Evolutionary conservation across 2,797 vertebrate genomes (phyloP).

Genomic region (Aplochiton taeniatus): DNA sequence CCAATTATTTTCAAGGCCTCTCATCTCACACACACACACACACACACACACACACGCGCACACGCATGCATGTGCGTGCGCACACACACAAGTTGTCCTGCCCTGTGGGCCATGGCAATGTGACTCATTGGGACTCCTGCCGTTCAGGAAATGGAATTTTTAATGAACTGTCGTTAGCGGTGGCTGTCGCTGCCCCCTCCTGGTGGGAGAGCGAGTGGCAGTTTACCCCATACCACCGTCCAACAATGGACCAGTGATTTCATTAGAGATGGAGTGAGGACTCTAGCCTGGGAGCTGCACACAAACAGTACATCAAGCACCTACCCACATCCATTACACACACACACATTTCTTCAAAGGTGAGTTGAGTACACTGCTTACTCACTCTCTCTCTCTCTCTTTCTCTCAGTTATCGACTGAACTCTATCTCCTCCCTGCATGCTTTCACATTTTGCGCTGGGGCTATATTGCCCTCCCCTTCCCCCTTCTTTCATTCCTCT

Average conservation of each 20-base stretch:
- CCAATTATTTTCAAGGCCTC: too few relatives aligned
- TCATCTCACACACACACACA: background rate
- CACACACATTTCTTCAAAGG: too few relatives aligned
- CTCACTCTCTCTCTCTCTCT: too few relatives aligned
- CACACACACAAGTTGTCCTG: background rate
- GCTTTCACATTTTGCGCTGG: too few relatives aligned
- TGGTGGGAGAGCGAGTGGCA: background rate
- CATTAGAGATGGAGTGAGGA: slow-evolving; percentile 2
- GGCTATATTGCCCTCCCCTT: too few relatives aligned
- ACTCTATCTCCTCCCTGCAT: too few relatives aligned
- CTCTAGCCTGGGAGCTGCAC: background rate
- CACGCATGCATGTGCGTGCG: background rate
- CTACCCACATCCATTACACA: background rate
- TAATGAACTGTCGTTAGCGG: background rate
- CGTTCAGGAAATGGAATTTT: slow-evolving; percentile 2
- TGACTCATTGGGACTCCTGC: slow-evolving; percentile 1
- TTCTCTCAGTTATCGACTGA: too few relatives aligned
- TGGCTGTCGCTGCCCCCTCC: background rate
- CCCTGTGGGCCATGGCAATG: background rate
- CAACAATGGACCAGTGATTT: slow-evolving; percentile 4
- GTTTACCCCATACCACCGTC: background rate
- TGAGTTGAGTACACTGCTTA: too few relatives aligned
- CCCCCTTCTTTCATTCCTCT: background rate
- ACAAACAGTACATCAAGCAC: background rate
- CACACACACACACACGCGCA: background rate